These are phyloP conservation scores for Drosophila orena DNA, from an alignment of 1,140 invertebrate genomes.

Conservation along the genomic window DNA sequence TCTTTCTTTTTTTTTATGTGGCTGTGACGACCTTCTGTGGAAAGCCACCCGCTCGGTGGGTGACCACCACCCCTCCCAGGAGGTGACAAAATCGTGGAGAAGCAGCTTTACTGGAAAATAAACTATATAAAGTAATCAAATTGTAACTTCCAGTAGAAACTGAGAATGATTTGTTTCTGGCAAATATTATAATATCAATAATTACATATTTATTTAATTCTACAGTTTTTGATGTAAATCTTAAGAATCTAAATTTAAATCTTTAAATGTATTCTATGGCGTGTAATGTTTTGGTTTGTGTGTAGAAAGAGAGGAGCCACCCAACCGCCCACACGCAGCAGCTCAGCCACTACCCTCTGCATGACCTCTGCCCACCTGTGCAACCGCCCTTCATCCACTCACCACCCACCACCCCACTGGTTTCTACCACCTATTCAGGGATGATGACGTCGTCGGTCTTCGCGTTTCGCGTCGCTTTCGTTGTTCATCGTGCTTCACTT, in stretches of 20 bases:
- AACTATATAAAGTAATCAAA: neutral
- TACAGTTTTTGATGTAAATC: too few relatives aligned
- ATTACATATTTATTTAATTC: too few relatives aligned
- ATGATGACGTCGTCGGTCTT: slow-evolving; percentile 73
- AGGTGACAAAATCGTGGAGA: neutral
- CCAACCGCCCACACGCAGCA: slow-evolving; percentile 48
- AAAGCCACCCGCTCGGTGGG: slow-evolving; percentile 21
- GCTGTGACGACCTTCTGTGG: slow-evolving; percentile 48
- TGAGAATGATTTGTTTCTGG: too few relatives aligned
- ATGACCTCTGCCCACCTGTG: slow-evolving; percentile 65
- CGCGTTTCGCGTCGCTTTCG: slow-evolving; percentile 38
- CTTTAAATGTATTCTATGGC: too few relatives aligned
- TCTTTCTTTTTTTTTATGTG: slow-evolving; percentile 7
- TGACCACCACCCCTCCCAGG: neutral
- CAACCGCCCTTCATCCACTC: slow-evolving; percentile 26
- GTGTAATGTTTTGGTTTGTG: neutral
- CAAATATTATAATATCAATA: too few relatives aligned
- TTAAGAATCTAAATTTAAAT: too few relatives aligned
- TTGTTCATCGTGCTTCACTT: slow-evolving; percentile 20
- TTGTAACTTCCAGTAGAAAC: neutral
- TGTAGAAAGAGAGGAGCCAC: slow-evolving; percentile 21
- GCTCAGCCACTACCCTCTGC: slow-evolving; percentile 71
- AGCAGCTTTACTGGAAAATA: neutral
- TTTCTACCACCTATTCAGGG: slow-evolving; percentile 46
- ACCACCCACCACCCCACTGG: neutral